Conservation (phyloP, 2,888 invertebrate genomes). For the Aradus depressus region DNA sequence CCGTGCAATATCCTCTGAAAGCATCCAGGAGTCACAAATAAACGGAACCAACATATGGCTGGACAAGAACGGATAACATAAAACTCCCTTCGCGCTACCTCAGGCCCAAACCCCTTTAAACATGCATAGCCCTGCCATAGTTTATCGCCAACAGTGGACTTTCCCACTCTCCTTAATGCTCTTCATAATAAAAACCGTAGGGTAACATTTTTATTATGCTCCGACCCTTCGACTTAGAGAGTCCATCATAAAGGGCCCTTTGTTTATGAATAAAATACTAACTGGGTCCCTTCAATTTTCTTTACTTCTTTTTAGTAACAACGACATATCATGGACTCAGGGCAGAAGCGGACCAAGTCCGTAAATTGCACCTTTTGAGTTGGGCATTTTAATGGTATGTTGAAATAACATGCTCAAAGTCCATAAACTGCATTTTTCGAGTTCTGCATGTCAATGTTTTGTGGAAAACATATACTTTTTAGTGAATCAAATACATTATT, state of each 20-base stretch:
- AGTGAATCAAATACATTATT: too few species aligned
- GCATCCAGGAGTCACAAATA: conserved; percentile 16
- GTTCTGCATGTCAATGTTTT: too few species aligned
- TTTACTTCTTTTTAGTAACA: too few species aligned
- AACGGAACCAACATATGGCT: conserved; percentile 20
- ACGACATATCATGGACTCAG: too few species aligned
- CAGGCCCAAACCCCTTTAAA: conserved; percentile 12
- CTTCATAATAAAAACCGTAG: conserved; percentile 16
- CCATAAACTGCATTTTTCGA: too few species aligned
- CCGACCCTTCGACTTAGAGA: neutral
- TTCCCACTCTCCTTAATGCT: conserved; percentile 14
- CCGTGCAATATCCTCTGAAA: conserved; percentile 21
- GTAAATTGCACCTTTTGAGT: too few species aligned
- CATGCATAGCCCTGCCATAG: conserved; percentile 19
- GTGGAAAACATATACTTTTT: too few species aligned
- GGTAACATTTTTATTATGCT: conserved; percentile 2
- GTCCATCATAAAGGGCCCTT: conserved; percentile 1
- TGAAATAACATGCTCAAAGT: too few species aligned
- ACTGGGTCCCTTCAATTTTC: too few species aligned
- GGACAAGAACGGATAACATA: conserved; percentile 19
- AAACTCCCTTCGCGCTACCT: conserved; percentile 6
- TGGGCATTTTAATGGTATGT: too few species aligned
- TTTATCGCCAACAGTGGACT: conserved; percentile 14
- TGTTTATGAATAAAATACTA: conserved; percentile 14
- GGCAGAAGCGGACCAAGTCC: too few species aligned